Base-by-base conservation (phyloP, 2,797 vertebrate species). In the Chanos chanos region DNA sequence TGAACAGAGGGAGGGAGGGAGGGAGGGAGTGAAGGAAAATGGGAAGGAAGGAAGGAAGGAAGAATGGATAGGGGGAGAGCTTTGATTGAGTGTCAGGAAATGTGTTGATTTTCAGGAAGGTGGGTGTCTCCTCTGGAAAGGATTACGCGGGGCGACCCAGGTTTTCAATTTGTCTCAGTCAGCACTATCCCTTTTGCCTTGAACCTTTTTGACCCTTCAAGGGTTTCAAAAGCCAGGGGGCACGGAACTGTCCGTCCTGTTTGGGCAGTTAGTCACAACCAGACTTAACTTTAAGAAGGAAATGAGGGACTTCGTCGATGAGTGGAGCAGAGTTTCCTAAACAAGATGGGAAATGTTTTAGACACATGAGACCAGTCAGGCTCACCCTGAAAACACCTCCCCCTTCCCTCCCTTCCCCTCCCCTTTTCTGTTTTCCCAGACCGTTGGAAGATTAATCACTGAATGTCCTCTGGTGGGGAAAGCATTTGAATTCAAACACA, bases 401-500 rank as follows among this genome's bases (percentile, higher is more conserved):
- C 4, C 27, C 33, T 3, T 57, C 36, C 24, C 51, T 64, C 27
- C 44, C 33, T 39, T 67, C 61, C 60, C 22, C 64, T 55, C 68
- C 27, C 50, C 65, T 48, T 64, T 54, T 39, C 49, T 8, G 24
- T 36, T 25, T 43, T 64, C 52, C 31, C 30, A 39, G 48, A 22
- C 49, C 33, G 5, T 9, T 16, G 13, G 60, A 53, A 49, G 50
- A 48, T 70, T 54, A 65, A 64, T 9, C 34, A 34, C n/a, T 1
- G 18, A 18, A 50, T 59, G 67, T 68, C 59, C 62, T 64, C 60
- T 65, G 70, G 33, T 15, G 55, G 45, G 62, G 66, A 45, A 45
- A 8, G 27, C 18, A 19, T 21, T 28, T 30, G 21, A 63, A 59
- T 60, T 24, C 57, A 66, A 72, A 72, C 62, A 53, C 15, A 49